A percentile compares a stretch with the other conserved stretches of the same genome.
These are phyloP conservation scores for Pentalonia nigronervosa DNA, from an alignment of 1,140 invertebrate species.

Conservation along the genomic window DNA sequence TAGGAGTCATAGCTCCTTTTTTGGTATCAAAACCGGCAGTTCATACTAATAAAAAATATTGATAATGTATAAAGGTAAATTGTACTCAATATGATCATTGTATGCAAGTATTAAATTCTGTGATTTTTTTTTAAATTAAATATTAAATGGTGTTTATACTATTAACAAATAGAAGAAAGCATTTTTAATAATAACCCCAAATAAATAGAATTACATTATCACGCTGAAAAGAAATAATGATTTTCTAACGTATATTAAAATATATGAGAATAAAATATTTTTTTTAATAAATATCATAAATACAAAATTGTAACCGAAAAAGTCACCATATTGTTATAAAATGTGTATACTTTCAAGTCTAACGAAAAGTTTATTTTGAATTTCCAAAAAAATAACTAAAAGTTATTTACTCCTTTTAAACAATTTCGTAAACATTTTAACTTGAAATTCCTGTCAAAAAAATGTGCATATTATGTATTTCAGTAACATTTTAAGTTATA, in stretches of 20 bases:
- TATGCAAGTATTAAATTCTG: too few relatives aligned
- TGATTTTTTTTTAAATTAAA: neutral
- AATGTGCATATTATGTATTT: neutral
- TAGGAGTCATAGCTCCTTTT: too few relatives aligned
- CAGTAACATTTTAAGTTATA: neutral
- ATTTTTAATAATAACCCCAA: too few relatives aligned
- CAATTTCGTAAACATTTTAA: neutral
- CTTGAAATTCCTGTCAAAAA: neutral
- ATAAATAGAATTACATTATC: too few relatives aligned
- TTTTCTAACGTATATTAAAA: too few relatives aligned
- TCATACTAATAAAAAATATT: neutral
- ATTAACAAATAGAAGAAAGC: neutral
- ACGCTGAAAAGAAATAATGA: too few relatives aligned
- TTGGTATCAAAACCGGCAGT: neutral
- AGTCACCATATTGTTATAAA: neutral
- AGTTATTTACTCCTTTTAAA: neutral
- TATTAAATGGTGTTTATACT: neutral
- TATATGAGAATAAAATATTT: too few relatives aligned
- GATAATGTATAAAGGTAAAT: neutral
- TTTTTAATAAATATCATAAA: too few relatives aligned
- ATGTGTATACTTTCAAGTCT: neutral
- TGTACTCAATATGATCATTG: neutral
- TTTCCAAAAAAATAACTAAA: neutral
- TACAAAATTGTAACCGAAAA: neutral
- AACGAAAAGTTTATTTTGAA: neutral